These are phyloP conservation scores for Setipinna tenuifilis DNA, from an alignment of 2,797 vertebrate species.

Conservation along the genomic window DNA sequence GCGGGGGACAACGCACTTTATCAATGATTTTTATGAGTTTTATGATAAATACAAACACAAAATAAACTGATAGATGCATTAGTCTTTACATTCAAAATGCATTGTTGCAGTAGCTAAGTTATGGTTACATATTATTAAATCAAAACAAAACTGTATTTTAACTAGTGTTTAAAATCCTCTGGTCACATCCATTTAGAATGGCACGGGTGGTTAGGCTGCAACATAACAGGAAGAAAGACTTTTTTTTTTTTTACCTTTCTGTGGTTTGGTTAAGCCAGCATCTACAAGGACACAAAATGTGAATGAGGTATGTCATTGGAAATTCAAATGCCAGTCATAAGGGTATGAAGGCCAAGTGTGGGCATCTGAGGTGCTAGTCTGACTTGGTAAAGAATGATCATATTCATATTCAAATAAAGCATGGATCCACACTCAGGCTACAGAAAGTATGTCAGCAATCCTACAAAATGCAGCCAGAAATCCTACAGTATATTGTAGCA, in stretches of 20 bases:
- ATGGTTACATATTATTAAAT: not conserved
- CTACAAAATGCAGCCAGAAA: not conserved
- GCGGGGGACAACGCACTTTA: not conserved
- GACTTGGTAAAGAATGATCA: not conserved
- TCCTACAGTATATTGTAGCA: no score
- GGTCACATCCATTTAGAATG: not conserved
- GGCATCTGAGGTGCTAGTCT: not conserved
- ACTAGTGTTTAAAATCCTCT: not conserved
- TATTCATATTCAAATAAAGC: no score
- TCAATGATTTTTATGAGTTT: not conserved
- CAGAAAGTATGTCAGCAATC: not conserved
- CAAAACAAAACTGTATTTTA: not conserved
- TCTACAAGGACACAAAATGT: not conserved
- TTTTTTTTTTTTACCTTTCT: not conserved
- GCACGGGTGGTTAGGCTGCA: no score
- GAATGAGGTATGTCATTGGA: not conserved
- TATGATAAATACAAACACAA: not conserved
- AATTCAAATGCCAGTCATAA: not conserved
- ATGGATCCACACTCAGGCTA: not conserved
- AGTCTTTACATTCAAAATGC: not conserved
- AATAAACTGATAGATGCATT: not conserved
- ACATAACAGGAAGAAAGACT: not conserved
- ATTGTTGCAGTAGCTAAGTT: not conserved
- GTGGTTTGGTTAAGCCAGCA: not conserved
- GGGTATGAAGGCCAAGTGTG: not conserved